phyloP scores from a whole-genome alignment of 2,113 vertebrate species.

The Lipotes vexillifer region DNA sequence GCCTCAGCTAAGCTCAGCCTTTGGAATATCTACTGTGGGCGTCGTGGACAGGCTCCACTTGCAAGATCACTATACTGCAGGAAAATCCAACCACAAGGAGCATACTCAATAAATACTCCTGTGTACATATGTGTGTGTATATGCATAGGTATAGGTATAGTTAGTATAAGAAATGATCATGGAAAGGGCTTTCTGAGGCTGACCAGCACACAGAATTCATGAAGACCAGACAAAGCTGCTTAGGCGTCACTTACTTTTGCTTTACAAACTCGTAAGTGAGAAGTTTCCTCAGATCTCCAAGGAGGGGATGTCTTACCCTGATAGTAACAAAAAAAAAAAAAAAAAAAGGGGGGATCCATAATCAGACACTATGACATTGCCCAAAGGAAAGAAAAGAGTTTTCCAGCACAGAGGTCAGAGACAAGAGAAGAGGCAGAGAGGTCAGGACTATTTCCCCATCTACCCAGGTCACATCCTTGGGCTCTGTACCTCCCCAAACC shows the following conservation, averaged over 20 bases:
- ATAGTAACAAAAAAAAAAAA: background rate
- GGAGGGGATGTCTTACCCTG: constrained; percentile 86
- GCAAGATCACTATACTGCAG: background rate
- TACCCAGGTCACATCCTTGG: constrained; percentile 9
- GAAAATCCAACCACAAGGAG: background rate
- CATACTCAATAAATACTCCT: background rate
- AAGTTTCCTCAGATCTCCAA: constrained; percentile 90
- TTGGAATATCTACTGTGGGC: background rate
- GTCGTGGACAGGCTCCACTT: background rate
- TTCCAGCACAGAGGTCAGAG: constrained; percentile 44
- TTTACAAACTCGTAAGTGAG: constrained; percentile 91
- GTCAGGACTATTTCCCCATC: constrained; percentile 6
- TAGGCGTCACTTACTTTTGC: constrained; percentile 81
- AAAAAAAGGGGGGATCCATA: background rate
- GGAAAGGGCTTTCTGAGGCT: background rate
- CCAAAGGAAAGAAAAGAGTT: constrained; percentile 9
- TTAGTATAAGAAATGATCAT: background rate
- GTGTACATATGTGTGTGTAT: background rate
- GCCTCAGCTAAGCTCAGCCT: background rate
- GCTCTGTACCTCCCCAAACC: constrained; percentile 7
- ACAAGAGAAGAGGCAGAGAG: background rate
- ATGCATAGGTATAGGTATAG: background rate
- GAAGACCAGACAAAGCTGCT: background rate
- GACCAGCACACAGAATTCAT: background rate
- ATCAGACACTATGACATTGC: constrained; percentile 9